Evolutionary conservation across 2,113 vertebrate genomes (phyloP).

Genomic region (Pampusana beccarii): DNA sequence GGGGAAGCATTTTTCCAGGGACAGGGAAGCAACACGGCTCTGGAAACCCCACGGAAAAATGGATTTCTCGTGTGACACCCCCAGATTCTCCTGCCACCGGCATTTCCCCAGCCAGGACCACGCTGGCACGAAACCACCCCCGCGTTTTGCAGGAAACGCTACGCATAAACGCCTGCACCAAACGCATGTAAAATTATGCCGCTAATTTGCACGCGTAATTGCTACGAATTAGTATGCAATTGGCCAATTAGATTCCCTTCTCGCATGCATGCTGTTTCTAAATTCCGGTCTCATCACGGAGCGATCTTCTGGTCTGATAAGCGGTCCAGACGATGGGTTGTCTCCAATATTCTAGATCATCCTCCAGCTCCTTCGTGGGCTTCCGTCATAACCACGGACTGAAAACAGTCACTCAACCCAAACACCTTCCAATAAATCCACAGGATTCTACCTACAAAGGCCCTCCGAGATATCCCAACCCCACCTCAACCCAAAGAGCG

Average conservation of each 20-base stretch:
- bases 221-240: slow-evolving; percentile 23
- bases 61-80: not conserved
- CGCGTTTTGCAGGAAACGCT: not conserved
- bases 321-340: not conserved
- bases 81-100: not conserved
- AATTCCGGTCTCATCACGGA: not conserved
- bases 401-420: not conserved
- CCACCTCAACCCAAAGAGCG: accelerated
- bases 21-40: not conserved
- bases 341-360: not conserved
- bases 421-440: not conserved
- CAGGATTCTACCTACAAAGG: not conserved
- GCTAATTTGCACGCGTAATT: not conserved
- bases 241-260: slow-evolving; percentile 30
- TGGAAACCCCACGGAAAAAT: not conserved
- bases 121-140: not conserved
- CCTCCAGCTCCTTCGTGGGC: not conserved
- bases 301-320: not conserved
- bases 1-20: not conserved
- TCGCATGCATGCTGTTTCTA: not conserved
- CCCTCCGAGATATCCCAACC: not conserved
- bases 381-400: not conserved
- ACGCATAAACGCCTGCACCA: not conserved
- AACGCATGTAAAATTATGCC: not conserved
- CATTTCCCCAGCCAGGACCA: not conserved